Base-by-base conservation (phyloP, 2,888 invertebrate species). In the Neria commutata region DNA sequence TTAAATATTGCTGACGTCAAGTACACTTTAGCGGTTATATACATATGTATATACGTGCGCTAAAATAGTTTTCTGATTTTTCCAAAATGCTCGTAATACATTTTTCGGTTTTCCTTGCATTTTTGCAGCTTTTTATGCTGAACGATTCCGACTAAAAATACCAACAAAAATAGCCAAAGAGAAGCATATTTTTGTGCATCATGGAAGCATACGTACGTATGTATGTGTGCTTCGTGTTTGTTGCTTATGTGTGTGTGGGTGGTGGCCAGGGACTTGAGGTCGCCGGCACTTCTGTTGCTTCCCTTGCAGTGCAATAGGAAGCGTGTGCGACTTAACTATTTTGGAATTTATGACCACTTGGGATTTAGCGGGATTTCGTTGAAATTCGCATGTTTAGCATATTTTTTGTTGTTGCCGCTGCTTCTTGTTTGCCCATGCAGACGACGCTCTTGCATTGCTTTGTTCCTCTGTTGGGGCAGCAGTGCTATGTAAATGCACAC, bases 311-410 rank as follows among this genome's bases (percentile, higher is more conserved):
- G 40, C 40, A 55, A 48, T 33, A 60, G 60, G 53, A 53, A 66
- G 61, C 63, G 64, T 65, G 59, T 61, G 64, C 67, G 67, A 64
- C 66, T 70, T 67, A 68, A 68, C 64, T 68, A 68, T 68, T 68
- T 68, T 58, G 63, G 70, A 77, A 76, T 76, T 76, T 77, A 77
- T 72, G 74, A 71, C 74, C 76, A 74, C 73, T 74, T 74, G 74
- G 77, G 77, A 42, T 42, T 42, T 42, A 14, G 19, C 42, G 19
- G 42, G 42, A 42, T 42, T 42, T 5, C 42, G 42, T 14, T 42
- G 19, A 42, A 19, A 42, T n/a, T n/a, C n/a, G n/a, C n/a, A n/a
- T n/a, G n/a, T n/a, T n/a, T n/a, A n/a, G n/a, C n/a, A n/a, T n/a
- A n/a, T n/a, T n/a, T n/a, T n/a, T n/a, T 42, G 19, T 42, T 42